Conservation (phyloP, 2,797 vertebrate species). For the Danionella dracula region DNA sequence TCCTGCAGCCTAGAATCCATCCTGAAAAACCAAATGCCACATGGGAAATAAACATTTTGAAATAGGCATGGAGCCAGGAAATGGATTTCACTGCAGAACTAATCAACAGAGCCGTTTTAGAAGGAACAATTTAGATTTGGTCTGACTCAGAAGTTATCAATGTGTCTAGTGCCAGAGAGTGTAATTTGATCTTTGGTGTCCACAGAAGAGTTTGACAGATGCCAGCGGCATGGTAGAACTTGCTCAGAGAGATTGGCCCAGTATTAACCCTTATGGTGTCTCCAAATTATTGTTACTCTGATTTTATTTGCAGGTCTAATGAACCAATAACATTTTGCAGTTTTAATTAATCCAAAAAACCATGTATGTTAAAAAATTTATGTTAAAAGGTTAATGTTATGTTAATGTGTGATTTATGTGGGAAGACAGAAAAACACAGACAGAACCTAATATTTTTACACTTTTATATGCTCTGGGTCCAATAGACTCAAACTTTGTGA, state of each 20-base stretch:
- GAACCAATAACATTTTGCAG: no score
- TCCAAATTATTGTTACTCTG: no score
- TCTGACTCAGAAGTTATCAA: slow-evolving; percentile 74
- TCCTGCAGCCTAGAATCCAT: slow-evolving; percentile 57
- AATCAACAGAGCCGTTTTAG: slow-evolving; percentile 73
- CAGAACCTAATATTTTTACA: no score
- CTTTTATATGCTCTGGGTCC: no score
- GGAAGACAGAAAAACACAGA: no score
- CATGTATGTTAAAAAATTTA: no score
- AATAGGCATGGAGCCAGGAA: slow-evolving; percentile 73
- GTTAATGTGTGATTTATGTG: no score
- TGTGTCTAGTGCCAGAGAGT: slow-evolving; percentile 65
- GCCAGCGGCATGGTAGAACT: slow-evolving; percentile 61
- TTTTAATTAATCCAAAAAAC: no score
- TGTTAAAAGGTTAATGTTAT: no score
- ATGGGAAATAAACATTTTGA: slow-evolving; percentile 75
- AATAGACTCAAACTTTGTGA: no score
- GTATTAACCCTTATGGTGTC: no score
- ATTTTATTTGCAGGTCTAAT: no score
- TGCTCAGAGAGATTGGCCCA: slow-evolving; percentile 12
- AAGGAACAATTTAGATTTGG: slow-evolving; percentile 74
- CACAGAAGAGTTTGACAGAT: slow-evolving; percentile 64
- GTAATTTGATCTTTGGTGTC: slow-evolving; percentile 76
- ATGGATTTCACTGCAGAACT: slow-evolving; percentile 78
- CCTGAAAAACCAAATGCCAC: slow-evolving; percentile 66